Conservation (phyloP, 2,797 vertebrate species). For the Parauchenoglanis punctatus region DNA sequence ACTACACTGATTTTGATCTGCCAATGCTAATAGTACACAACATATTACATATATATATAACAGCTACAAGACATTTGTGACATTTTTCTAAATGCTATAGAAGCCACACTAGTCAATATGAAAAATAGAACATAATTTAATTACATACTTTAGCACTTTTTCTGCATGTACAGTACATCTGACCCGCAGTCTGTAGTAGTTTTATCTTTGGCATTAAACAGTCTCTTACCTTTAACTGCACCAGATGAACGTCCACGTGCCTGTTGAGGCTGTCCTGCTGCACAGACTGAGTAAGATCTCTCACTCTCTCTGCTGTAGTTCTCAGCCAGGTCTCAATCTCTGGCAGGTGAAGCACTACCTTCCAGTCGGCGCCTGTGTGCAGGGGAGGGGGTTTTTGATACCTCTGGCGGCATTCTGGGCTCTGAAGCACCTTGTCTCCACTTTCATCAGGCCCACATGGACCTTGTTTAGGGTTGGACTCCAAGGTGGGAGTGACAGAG, state of each 20-base stretch:
- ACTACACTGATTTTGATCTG: not conserved
- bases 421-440: conserved; percentile 29
- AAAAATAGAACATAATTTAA: not conserved
- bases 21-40: not conserved
- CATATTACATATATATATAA: too few species aligned
- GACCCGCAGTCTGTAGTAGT: not conserved
- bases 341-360: conserved; percentile 93
- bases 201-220: not conserved
- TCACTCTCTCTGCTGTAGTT: conserved; percentile 84
- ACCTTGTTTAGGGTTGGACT: conserved; percentile 66
- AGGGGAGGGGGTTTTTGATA: conserved; percentile 91
- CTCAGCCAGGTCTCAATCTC: conserved; percentile 98
- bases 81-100: not conserved
- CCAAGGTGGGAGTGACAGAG: conserved; percentile 83
- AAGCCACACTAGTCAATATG: not conserved
- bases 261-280: conserved; percentile 87
- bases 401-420: conserved; percentile 72
- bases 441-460: conserved; percentile 15
- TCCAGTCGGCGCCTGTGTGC: conserved; percentile 94
- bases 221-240: conserved; percentile 91
- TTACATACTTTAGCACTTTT: not conserved
- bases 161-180: not conserved
- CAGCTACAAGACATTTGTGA: not conserved
- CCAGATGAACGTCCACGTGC: conserved; percentile 93
- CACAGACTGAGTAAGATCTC: conserved; percentile 90